Base-by-base conservation (phyloP, 1,140 invertebrate genomes). In the Cydia pomonella region DNA sequence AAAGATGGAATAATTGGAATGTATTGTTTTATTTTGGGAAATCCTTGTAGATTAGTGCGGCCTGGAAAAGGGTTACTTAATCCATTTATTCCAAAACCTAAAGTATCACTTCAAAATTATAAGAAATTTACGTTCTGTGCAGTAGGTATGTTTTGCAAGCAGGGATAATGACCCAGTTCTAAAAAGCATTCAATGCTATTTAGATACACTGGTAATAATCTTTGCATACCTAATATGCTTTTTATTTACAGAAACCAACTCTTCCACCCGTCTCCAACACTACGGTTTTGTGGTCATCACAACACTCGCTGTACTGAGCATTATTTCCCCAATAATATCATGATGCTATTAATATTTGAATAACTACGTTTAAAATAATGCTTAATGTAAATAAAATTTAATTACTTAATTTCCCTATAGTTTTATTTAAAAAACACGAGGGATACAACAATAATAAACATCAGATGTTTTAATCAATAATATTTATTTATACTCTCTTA, bases 241-340 rank as follows among this genome's bases (percentile, higher is more conserved):
- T 72, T 81, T 77, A 47, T 62, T 88, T 86, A 71, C 87, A 89
- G 87, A 85, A 73, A 87, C 80, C 27, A 86, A 79, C 63, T 83
- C 84, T 3, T 79, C 85, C n/a, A 76, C 72, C 50, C 69, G 75
- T 66, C 76, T 76, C 41, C 78, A 62, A 23, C 50, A 72, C 47
- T 75, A 71, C 59, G 66, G 71, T 77, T 27, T 25, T 10, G 72
- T 78, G 25, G 75, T 77, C 69, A 12, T 79, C 27, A 44, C 71
- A 41, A 77, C 73, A 25, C 44, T 78, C 69, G 72, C 64, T 69
- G 5, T 33, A 69, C 10, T 79, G 18, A 78, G 62, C 33, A 78
- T 76, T 75, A 66, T 79, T 64, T 75, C 62, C 72, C 74, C 77
- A 29, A 79, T 76, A 62, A 75, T 81, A 64, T 82, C 78, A 76